Evolutionary conservation across 1,140 invertebrate species (phyloP).

Genomic region (Bombyx mandarina): DNA sequence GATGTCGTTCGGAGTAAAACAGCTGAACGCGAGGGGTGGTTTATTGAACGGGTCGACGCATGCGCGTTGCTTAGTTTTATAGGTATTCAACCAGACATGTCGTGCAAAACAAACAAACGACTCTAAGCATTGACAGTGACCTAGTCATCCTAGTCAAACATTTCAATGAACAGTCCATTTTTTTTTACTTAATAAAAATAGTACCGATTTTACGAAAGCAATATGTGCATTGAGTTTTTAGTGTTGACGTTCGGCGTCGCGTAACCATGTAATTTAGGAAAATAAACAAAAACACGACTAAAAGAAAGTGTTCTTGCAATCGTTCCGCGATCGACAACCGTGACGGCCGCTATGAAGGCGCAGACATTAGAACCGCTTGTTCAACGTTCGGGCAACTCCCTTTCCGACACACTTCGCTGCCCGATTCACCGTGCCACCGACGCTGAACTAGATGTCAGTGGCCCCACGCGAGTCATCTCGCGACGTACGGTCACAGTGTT

Average conservation of each 20-base stretch:
- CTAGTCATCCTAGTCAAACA: constrained; percentile 11
- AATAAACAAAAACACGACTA: constrained; percentile 40
- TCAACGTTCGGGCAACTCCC: constrained; percentile 27
- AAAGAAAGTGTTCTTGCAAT: constrained; percentile 52
- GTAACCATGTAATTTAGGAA: constrained; percentile 4
- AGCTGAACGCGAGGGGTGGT: constrained; percentile 22
- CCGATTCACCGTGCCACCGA: constrained; percentile 33
- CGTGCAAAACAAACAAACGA: constrained; percentile 56
- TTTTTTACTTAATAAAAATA: too few species aligned
- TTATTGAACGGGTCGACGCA: constrained; percentile 58
- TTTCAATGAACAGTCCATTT: too few species aligned
- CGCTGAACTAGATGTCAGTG: constrained; percentile 29
- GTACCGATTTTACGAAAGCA: not conserved
- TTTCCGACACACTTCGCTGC: constrained; percentile 47
- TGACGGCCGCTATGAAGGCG: constrained; percentile 38
- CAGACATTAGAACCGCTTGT: constrained; percentile 33
- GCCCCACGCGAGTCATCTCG: constrained; percentile 12
- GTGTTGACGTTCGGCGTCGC: not conserved
- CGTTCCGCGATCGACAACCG: constrained; percentile 32
- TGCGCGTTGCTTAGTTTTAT: constrained; percentile 31
- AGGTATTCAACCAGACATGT: constrained; percentile 32
- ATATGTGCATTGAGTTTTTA: constrained; percentile 2
- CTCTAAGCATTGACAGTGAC: constrained; percentile 43
- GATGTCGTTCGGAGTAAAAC: constrained; percentile 31
- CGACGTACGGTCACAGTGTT: not conserved